Percentiles rank a stretch among this genome's conserved stretches.
These are phyloP conservation scores for Drosophila obscura DNA, from an alignment of 1,140 invertebrate species.

Conservation along the genomic window DNA sequence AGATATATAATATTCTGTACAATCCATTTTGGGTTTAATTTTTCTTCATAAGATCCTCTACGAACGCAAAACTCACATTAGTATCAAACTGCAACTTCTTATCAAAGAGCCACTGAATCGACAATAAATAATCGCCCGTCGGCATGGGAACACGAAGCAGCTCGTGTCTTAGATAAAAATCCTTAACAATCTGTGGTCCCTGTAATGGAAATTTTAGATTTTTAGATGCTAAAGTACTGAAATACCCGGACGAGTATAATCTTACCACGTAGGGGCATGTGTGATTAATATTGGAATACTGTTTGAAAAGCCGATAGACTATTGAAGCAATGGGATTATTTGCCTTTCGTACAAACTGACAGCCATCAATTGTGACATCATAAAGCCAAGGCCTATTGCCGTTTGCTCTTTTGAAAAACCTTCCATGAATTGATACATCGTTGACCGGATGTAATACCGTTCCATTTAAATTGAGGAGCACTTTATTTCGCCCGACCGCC, in stretches of 20 bases:
- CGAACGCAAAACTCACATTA: conserved; percentile 17
- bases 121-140: conserved; percentile 26
- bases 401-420: conserved; percentile 23
- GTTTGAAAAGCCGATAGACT: conserved; percentile 4
- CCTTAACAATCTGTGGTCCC: conserved; percentile 12
- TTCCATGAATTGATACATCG: background rate
- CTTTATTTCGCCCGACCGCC: conserved; percentile 12
- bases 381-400: conserved; percentile 28
- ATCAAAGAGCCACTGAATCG: conserved; percentile 8
- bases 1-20: too few relatives aligned
- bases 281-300: conserved; percentile 31
- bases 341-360: background rate
- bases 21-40: background rate
- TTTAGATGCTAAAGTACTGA: background rate
- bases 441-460: conserved; percentile 11
- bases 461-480: conserved; percentile 10
- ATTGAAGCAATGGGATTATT: conserved; percentile 1
- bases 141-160: conserved; percentile 15
- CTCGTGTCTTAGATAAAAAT: conserved; percentile 24
- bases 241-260: background rate
- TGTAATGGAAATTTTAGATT: background rate
- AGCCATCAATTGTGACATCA: conserved; percentile 3
- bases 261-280: conserved; percentile 33
- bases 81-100: conserved; percentile 16
- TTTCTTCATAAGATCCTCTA: conserved; percentile 13